These are phyloP conservation scores for Lasiommata megera DNA, from an alignment of 2,888 invertebrate genomes.

Conservation along the genomic window DNA sequence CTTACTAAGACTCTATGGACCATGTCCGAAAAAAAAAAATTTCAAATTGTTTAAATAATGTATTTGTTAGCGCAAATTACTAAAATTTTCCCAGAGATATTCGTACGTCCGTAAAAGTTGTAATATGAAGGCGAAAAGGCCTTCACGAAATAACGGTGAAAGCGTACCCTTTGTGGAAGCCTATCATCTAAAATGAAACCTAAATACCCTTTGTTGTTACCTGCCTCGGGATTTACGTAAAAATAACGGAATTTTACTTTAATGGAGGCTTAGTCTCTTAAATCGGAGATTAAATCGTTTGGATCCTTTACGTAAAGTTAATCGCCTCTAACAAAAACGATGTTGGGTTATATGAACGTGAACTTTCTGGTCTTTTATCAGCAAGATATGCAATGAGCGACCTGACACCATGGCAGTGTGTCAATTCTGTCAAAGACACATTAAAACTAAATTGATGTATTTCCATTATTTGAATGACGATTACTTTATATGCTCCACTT, in stretches of 20 bases:
- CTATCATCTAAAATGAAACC: background rate
- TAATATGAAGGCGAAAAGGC: background rate
- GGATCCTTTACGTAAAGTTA: background rate
- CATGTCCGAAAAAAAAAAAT: too few species aligned
- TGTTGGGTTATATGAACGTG: background rate
- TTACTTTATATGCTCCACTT: too few species aligned
- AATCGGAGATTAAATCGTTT: background rate
- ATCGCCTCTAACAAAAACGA: background rate
- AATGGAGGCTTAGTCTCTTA: background rate
- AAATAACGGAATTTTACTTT: slow-evolving; percentile 5
- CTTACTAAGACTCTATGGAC: too few species aligned
- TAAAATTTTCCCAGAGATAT: background rate
- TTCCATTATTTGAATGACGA: too few species aligned
- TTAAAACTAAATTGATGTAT: too few species aligned
- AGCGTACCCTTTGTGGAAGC: background rate
- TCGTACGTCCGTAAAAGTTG: background rate
- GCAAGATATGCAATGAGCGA: too few species aligned
- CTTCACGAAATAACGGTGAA: background rate
- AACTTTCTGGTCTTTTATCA: background rate
- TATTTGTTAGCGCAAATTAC: background rate
- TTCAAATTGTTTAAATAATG: too few species aligned
- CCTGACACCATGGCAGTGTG: too few species aligned
- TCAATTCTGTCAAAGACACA: too few species aligned
- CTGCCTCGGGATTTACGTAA: background rate
- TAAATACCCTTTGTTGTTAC: slow-evolving; percentile 8